phyloP scores from a whole-genome alignment of 2,113 vertebrate genomes.

The Thomomys bottae region DNA sequence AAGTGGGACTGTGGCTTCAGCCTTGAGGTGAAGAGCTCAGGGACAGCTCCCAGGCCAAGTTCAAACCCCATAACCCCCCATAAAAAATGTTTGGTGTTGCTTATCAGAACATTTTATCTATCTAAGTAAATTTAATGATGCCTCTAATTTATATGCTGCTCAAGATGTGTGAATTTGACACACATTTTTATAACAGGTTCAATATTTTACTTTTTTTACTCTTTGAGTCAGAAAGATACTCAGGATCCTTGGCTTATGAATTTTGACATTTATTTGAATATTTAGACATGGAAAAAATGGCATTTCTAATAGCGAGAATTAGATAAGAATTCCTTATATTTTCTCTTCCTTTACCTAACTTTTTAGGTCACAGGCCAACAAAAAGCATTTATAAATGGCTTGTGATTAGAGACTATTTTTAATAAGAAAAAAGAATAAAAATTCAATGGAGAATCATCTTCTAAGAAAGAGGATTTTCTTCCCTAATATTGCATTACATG shows the following conservation, averaged over 20 bases:
- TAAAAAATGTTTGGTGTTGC: not conserved
- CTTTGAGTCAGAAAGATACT: too few relatives aligned
- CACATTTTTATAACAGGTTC: not conserved
- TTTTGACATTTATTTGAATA: not conserved
- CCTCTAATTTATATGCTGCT: not conserved
- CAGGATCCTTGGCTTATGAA: too few relatives aligned
- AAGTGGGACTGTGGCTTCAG: too few relatives aligned
- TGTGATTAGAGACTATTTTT: constrained; percentile 2
- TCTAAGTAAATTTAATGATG: not conserved
- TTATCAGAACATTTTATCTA: not conserved
- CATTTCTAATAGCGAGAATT: not conserved
- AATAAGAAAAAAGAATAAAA: not conserved
- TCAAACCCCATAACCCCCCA: too few relatives aligned
- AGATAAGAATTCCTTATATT: not conserved
- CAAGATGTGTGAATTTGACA: not conserved
- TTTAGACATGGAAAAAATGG: not conserved
- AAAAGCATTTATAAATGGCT: not conserved
- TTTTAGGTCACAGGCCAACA: not conserved
- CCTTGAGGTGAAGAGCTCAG: too few relatives aligned
- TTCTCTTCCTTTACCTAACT: not conserved
- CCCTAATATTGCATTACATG: constrained; percentile 50
- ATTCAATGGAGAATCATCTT: not conserved
- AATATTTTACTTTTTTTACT: not conserved
- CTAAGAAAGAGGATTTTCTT: not conserved
- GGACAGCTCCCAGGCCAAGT: too few relatives aligned